phyloP scores from a whole-genome alignment of 2,113 vertebrate genomes.

The Mesitornis unicolor region DNA sequence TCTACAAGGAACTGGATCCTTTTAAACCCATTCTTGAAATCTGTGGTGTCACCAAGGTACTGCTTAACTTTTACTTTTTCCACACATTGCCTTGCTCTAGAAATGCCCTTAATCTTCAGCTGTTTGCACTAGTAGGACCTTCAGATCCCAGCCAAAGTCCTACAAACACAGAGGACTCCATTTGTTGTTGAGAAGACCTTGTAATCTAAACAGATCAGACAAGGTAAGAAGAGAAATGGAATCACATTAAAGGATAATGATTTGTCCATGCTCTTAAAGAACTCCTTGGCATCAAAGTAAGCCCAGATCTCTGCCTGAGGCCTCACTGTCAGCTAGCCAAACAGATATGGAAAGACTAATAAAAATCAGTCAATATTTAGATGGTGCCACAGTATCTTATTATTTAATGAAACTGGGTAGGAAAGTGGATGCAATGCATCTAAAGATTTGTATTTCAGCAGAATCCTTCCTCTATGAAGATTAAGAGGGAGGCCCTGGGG shows the following conservation, averaged over 20 bases:
- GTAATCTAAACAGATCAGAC: slow-evolving; percentile 41
- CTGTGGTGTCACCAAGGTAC: not conserved
- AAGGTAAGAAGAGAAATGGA: slow-evolving; percentile 44
- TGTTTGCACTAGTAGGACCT: not conserved
- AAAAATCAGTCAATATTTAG: slow-evolving; percentile 60
- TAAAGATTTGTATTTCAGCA: slow-evolving; percentile 48
- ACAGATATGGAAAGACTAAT: slow-evolving; percentile 54
- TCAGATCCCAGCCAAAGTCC: not conserved
- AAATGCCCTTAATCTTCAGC: not conserved
- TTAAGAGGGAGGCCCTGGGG: not conserved
- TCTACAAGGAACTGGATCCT: not conserved
- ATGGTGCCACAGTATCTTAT: slow-evolving; percentile 50
- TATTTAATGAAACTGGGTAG: slow-evolving; percentile 49
- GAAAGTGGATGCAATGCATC: not conserved
- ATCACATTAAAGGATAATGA: slow-evolving; percentile 52
- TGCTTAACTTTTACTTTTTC: not conserved
- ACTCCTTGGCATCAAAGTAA: slow-evolving; percentile 34
- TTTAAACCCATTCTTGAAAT: not conserved
- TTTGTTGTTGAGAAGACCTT: slow-evolving; percentile 29
- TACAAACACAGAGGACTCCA: not conserved
- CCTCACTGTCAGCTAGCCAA: slow-evolving; percentile 40
- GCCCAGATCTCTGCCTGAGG: not conserved
- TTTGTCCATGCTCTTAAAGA: slow-evolving; percentile 51
- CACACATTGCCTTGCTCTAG: not conserved
- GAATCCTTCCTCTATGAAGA: slow-evolving; percentile 29